phyloP scores from a whole-genome alignment of 2,888 invertebrate genomes.

The Mythimna ferrago region DNA sequence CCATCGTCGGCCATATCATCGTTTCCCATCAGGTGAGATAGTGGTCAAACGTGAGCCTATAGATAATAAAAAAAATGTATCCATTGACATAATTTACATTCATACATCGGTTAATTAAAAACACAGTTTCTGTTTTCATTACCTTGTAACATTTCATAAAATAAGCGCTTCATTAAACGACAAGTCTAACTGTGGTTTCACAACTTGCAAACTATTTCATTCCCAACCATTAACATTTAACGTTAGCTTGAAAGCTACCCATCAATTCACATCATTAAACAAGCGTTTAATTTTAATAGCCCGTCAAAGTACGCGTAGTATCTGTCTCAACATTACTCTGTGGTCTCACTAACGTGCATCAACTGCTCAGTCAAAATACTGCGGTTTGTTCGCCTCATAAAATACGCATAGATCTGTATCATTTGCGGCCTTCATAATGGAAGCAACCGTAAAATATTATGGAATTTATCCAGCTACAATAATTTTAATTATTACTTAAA shows the following conservation, averaged over 20 bases:
- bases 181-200: conserved; percentile 1
- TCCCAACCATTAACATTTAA: conserved; percentile 24
- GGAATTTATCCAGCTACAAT: not conserved
- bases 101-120: not conserved
- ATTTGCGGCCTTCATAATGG: conserved; percentile 47
- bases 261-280: conserved; percentile 39
- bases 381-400: conserved; percentile 62
- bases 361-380: conserved; percentile 50
- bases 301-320: conserved; percentile 26
- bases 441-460: conserved; percentile 17
- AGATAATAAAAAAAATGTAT: no score
- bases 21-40: no score
- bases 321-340: conserved; percentile 52
- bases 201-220: conserved; percentile 10
- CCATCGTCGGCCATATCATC: no score
- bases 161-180: not conserved
- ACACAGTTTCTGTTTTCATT: not conserved
- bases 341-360: conserved; percentile 44
- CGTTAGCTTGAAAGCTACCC: conserved; percentile 21
- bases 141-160: not conserved
- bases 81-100: not conserved
- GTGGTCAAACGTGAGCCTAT: no score
- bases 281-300: conserved; percentile 39
- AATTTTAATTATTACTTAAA: not conserved
- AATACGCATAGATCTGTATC: conserved; percentile 47